Base-by-base conservation (phyloP, 2,888 invertebrate genomes). In the Lepidochitona cinerea region DNA sequence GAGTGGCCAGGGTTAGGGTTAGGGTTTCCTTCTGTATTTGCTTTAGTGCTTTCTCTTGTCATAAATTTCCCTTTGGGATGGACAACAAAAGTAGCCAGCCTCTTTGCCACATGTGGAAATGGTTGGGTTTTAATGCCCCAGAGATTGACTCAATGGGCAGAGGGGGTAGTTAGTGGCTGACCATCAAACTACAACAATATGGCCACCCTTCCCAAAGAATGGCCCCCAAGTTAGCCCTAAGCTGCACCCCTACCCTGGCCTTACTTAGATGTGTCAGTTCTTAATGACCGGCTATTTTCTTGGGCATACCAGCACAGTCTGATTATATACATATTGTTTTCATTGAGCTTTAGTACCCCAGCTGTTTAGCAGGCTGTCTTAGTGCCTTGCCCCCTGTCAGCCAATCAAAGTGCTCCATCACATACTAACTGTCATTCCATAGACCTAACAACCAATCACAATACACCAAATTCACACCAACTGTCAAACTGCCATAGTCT, bases 251-350 rank as follows among this genome's bases (percentile, higher is more conserved):
- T n/a, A n/a, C n/a, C n/a, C 29, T 59, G 59, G 23, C 59, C 59
- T 14, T 59, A 29, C 26, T 59, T 29, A 59, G 59, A 23, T 59
- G 29, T 59, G 59, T 23, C 59, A 59, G 59, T 12, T 14, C 4
- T 29, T 59, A 29, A 59, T 59, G 59, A 59, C 26, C 59, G 29
- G 59, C 59, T 59, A 59, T 59, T 59, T 59, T 59, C 59, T 59
- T 59, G 59, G 59, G 59, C 23, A 23, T 59, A 59, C 59, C 32
- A 29, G 29, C 12, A 32, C 23, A 14, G 1, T 59, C 59, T 59
- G 23, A 1, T 59, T 59, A 59, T 32, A 23, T 29, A 23, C 59
- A 59, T 59, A 59, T 59, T 59, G 59, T 59, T 59, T 59, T 59
- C 59, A 59, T 59, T 59, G 29, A 59, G 26, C 29, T 32, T 23